Evolutionary conservation across 2,888 invertebrate genomes (phyloP), one percentile per base, ranked within the genome.

Genomic region (Apotomis betuletana): DNA sequence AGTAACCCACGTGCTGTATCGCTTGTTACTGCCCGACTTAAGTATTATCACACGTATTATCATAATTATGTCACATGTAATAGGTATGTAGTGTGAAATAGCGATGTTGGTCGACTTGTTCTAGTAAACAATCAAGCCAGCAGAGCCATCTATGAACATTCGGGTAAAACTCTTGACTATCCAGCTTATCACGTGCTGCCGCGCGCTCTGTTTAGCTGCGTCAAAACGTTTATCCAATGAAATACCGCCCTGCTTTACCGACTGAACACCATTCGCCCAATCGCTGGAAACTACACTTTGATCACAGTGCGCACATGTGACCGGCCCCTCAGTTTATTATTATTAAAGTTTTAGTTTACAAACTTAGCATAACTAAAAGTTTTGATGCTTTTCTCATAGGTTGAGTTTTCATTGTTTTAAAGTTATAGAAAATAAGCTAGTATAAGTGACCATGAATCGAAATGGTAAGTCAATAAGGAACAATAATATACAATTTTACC

Each of bases 241-340:
- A 51, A 49, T 55, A 10, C 52, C 70, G 63, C 9, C 44, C 82
- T 80, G 79, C 75, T 80, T 74, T 79, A 84, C 82, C 85, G 85
- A 85, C 85, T 49, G 70, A 70, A 61, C 44, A 4, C 15, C 63
- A 55, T 73, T 70, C 74, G 75, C 64, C 91, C 91, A 91, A 91
- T 91, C 81, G 79, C 77, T 73, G 76, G 78, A 78, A 80, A 78
- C 74, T 81, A 81, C 80, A 81, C 78, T 81, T 79, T 77, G 82
- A 75, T 84, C 84, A 81, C 79, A 83, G 87, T 85, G 84, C 85
- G 86, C 89, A 91, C 92, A 90, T 92, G 92, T 92, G 91, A 91
- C 87, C 85, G 83, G 80, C 80, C 80, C 27, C 79, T 76, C 77
- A 80, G 62, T 74, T 72, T 76, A 71, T 76, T 75, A 75, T 75